Base-by-base conservation (phyloP, 2,888 invertebrate species). In the Fissipunctia ypsillon region DNA sequence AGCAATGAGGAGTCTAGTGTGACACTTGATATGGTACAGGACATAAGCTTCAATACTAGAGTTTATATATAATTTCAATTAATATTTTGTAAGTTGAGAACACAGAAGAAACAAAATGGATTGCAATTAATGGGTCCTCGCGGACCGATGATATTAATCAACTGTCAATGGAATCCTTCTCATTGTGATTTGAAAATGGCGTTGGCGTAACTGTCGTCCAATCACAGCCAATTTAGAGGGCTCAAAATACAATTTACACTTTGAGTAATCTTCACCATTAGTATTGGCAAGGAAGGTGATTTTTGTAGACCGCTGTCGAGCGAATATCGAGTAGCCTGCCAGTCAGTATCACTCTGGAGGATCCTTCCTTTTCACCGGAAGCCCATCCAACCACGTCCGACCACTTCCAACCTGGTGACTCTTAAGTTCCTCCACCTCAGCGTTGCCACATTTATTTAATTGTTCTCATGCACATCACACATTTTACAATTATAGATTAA, bases 11-110 rank as follows among this genome's bases (percentile, higher is more conserved):
- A 70, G 14, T 41, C 60, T 69, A 76, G 81, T 54, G 38, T 63
- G 2, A 38, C 10, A 81, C 68, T 69, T 66, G 60, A 25, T 77
- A 6, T 25, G 79, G 65, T 35, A 38, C 6, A 19, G 78, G 77
- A 41, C 3, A 25, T 6, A 76, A 79, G 77, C 77, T 28, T 65
- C 7, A 19, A 52, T 45, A 41, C 38, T 52, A 48, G 19, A 45
- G 1, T 31, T 48, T 50, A 38, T 52, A 25, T 57, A 66, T 14
- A n/a, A 80, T 52, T 61, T 6, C 25, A 57, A 45, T 43, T 16
- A 10, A 59, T 71, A 43, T 35, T 25, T 28, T 45, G 31, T 45
- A 35, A 4, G 14, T 65, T 35, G 9, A 28, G 31, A 54, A 28
- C 3, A 48, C 12, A 38, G 52, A n/a, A 22, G 28, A 9, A 28